phyloP scores from a whole-genome alignment of 2,797 vertebrate genomes.

The Huso huso region DNA sequence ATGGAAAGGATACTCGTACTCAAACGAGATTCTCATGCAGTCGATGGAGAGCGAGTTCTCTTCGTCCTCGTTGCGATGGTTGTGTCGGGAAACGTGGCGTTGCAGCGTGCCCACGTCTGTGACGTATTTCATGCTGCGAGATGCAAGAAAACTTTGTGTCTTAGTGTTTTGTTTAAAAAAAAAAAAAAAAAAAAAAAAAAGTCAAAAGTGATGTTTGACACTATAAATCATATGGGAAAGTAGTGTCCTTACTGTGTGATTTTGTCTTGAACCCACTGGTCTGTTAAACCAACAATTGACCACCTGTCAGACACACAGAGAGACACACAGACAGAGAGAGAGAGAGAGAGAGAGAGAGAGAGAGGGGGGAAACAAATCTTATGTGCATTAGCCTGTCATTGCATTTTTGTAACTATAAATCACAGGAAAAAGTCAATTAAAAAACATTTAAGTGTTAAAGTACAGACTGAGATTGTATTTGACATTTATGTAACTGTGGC shows the following conservation, averaged over 20 bases:
- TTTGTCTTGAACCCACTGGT: slow-evolving; percentile 94
- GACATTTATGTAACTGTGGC: not conserved
- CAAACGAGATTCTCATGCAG: slow-evolving; percentile 87
- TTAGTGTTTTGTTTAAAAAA: too few relatives aligned
- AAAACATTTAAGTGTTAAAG: too few relatives aligned
- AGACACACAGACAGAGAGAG: not conserved
- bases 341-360: not conserved
- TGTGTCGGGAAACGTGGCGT: slow-evolving; percentile 89
- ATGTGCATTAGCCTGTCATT: not conserved
- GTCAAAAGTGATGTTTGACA: not conserved
- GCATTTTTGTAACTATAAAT: not conserved
- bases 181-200: too few relatives aligned
- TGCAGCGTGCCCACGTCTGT: slow-evolving; percentile 84
- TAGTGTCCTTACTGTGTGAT: slow-evolving; percentile 86
- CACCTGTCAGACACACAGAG: slow-evolving; percentile 62
- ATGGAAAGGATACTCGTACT: slow-evolving; percentile 89
- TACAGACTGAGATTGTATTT: too few relatives aligned
- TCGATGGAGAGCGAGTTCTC: slow-evolving; percentile 88
- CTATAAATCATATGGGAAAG: not conserved
- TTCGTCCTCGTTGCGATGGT: slow-evolving; percentile 85
- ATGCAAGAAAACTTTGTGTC: not conserved
- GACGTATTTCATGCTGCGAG: slow-evolving; percentile 89
- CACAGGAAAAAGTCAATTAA: not conserved
- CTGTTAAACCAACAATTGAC: slow-evolving; percentile 87
- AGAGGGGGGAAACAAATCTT: not conserved